A percentile compares a stretch with the other conserved stretches of the same genome.
phyloP scores from a whole-genome alignment of 2,888 invertebrate genomes.

The Agelastica alni region DNA sequence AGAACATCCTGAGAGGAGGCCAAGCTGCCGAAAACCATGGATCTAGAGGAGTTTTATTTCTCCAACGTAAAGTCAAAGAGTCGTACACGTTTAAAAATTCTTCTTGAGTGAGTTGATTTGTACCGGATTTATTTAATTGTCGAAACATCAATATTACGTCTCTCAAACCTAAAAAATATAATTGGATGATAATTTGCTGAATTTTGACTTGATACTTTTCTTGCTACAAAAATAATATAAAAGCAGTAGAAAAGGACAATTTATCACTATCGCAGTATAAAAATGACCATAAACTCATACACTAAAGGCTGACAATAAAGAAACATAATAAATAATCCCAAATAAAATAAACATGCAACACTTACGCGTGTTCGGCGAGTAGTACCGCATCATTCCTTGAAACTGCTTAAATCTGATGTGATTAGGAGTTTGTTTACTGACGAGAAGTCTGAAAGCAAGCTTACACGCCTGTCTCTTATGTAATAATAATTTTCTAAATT shows the following conservation, averaged over 20 bases:
- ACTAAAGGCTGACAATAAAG: not conserved
- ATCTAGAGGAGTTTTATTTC: constrained; percentile 68
- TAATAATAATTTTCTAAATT: constrained; percentile 78
- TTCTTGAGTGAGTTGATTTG: constrained; percentile 68
- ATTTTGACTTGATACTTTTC: too few species aligned
- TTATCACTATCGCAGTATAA: too few species aligned
- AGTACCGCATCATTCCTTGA: constrained; percentile 78
- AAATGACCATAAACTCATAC: too few species aligned
- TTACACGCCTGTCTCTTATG: constrained; percentile 83
- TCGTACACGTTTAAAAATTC: constrained; percentile 79
- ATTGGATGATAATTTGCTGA: too few species aligned
- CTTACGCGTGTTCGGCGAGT: constrained; percentile 73
- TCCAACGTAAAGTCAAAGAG: constrained; percentile 75
- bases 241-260: too few species aligned
- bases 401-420: constrained; percentile 75
- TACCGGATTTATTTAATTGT: constrained; percentile 70
- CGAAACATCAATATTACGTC: constrained; percentile 83
- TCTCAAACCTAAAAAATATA: constrained; percentile 63
- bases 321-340: too few species aligned
- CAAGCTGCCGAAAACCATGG: constrained; percentile 74
- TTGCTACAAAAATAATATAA: too few species aligned
- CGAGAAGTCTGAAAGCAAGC: constrained; percentile 78
- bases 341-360: too few species aligned
- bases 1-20: constrained; percentile 66
- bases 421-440: constrained; percentile 74